These are phyloP conservation scores for Anser cygnoides DNA, from an alignment of 2,113 vertebrate genomes.

Conservation along the genomic window DNA sequence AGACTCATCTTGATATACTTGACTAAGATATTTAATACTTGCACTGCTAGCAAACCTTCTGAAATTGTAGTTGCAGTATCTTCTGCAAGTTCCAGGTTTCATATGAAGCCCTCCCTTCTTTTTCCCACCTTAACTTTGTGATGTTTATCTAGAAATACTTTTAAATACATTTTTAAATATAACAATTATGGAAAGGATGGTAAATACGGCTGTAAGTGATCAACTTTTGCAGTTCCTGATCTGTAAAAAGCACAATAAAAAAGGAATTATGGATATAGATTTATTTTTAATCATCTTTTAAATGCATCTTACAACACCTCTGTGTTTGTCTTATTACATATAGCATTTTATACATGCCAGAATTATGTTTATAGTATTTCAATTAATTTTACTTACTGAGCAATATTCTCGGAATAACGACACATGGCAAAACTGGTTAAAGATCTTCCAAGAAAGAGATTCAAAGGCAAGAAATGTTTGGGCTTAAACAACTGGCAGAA, in stretches of 20 bases:
- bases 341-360: not conserved
- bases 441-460: not conserved
- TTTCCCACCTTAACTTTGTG: not conserved
- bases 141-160: not conserved
- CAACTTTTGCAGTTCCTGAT: not conserved
- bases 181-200: not conserved
- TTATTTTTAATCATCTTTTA: not conserved
- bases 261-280: not conserved
- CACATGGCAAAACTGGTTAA: not conserved
- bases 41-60: not conserved
- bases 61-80: not conserved
- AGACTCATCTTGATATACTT: not conserved
- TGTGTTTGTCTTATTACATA: not conserved
- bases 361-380: not conserved
- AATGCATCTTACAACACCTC: not conserved
- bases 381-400: not conserved
- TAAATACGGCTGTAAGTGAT: not conserved
- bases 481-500: not conserved
- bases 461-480: not conserved
- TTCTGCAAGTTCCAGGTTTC: not conserved
- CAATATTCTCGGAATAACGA: not conserved
- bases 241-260: not conserved
- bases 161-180: not conserved
- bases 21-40: not conserved
- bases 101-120: not conserved